Evolutionary conservation across 2,888 invertebrate genomes (phyloP), one percentile per base, ranked within the genome.

Genomic region (Branchipolynoe longqiensis): DNA sequence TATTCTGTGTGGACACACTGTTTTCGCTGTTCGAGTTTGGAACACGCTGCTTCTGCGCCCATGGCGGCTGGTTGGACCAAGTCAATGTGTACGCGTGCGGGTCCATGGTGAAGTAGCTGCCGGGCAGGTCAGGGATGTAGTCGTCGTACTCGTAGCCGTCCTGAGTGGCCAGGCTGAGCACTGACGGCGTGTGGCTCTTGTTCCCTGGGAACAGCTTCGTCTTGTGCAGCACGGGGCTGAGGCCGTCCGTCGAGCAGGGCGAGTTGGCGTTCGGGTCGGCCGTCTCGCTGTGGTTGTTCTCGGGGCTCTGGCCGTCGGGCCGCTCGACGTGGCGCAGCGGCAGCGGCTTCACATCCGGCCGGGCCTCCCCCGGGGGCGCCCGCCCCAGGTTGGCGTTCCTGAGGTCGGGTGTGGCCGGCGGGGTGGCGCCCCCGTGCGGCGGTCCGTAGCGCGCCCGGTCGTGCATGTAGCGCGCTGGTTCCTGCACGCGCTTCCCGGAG

Each of bases 101-200:
- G 83, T 89, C 88, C 89, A 89, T 89, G 58, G 85, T 87, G 85
- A 89, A 89, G 81, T 86, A 87, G 22, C 88, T 87, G 4, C 88
- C 89, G 12, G 89, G 89, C 56, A 89, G 41, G 0, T 88, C 83
- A 8, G 88, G 86, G 1, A 89, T 81, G 83, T 89, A 89, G 84
- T 89, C 89, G 59, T 89, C 89, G 82, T 89, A 89, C 78, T 89
- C 89, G 62, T 88, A 89, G 41, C 88, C 89, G 28, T 86, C 84
- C 22, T 85, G 64, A 12, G 81, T 82, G 41, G 58, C 82, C 28
- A 86, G 78, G 33, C 82, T 78, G 48, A 85, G 59, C 31, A 88
- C 88, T 18, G 85, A 82, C n/a, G 88, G 88, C 36, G 87, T 86
- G 14, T 69, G 58, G 6, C 84, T n/a, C 31, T 14, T 48, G 6